Conservation (phyloP, 2,888 invertebrate genomes). For the Philhelius pedissequus region DNA sequence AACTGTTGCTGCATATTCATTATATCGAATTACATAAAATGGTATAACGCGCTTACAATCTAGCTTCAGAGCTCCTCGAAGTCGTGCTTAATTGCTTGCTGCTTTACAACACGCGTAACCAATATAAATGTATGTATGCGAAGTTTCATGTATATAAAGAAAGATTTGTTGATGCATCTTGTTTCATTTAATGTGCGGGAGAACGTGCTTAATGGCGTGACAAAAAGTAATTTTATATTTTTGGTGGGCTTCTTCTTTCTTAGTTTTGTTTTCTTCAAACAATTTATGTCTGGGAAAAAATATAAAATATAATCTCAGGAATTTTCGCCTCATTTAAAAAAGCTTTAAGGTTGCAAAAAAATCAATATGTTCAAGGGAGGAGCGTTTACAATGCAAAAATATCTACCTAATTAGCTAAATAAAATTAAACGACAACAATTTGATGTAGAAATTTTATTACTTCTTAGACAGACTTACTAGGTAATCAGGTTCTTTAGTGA, state of each 20-base stretch:
- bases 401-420: no score
- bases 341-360: not conserved
- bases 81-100: constrained; percentile 7
- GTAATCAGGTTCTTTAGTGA: no score
- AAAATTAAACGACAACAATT: no score
- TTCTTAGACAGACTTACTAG: no score
- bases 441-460: no score
- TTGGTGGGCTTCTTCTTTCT: not conserved
- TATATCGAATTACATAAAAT: constrained; percentile 2
- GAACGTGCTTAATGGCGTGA: constrained; percentile 65
- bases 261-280: not conserved
- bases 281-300: constrained; percentile 6
- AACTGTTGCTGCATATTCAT: not conserved
- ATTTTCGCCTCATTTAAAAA: no score
- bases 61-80: not conserved
- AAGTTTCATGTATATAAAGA: not conserved
- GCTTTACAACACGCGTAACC: not conserved
- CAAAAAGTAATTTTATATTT: constrained; percentile 51
- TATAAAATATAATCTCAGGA: not conserved
- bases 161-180: not conserved
- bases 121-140: not conserved
- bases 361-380: not conserved
- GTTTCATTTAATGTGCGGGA: not conserved
- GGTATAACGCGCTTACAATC: not conserved
- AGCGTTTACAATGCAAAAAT: no score